A percentile compares a stretch with the other conserved stretches of the same genome.
Conservation (phyloP, 2,113 vertebrate species). For the Oplegnathus fasciatus region DNA sequence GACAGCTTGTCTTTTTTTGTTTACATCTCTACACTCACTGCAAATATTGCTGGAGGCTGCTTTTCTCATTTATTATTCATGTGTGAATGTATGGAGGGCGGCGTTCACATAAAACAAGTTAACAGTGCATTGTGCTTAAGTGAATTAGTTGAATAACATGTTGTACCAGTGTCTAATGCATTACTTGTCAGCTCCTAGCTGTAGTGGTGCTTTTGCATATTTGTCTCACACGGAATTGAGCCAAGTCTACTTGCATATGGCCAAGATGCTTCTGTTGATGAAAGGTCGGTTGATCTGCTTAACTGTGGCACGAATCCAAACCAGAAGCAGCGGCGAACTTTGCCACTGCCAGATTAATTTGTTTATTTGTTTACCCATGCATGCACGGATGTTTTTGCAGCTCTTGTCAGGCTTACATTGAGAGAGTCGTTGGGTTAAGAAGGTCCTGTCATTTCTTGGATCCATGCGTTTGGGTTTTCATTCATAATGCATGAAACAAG, state of each 20-base stretch:
- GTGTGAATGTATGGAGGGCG: not conserved
- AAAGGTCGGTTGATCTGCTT: slow-evolving; percentile 23
- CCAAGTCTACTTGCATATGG: not conserved
- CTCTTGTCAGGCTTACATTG: slow-evolving; percentile 36
- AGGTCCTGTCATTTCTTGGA: slow-evolving; percentile 58
- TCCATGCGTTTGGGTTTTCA: slow-evolving; percentile 40
- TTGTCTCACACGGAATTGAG: slow-evolving; percentile 10
- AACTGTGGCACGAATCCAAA: slow-evolving; percentile 25
- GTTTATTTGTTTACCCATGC: slow-evolving; percentile 31
- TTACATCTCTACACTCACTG: not conserved
- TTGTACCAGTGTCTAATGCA: not conserved
- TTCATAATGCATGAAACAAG: slow-evolving; percentile 75
- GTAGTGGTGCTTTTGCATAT: not conserved
- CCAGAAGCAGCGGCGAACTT: slow-evolving; percentile 11
- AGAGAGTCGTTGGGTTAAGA: slow-evolving; percentile 46
- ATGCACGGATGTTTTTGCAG: slow-evolving; percentile 15
- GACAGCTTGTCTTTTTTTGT: slow-evolving; percentile 41
- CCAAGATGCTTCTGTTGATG: slow-evolving; percentile 25
- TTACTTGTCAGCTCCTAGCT: not conserved
- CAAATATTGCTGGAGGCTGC: slow-evolving; percentile 7
- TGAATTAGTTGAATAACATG: not conserved
- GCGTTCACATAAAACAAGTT: not conserved
- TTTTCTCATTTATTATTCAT: slow-evolving; percentile 40
- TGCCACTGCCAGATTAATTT: slow-evolving; percentile 33
- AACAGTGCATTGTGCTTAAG: not conserved